Base-by-base conservation (phyloP, 35 echinoderm and acorn worm species). In the Stichopus chloronotus region DNA sequence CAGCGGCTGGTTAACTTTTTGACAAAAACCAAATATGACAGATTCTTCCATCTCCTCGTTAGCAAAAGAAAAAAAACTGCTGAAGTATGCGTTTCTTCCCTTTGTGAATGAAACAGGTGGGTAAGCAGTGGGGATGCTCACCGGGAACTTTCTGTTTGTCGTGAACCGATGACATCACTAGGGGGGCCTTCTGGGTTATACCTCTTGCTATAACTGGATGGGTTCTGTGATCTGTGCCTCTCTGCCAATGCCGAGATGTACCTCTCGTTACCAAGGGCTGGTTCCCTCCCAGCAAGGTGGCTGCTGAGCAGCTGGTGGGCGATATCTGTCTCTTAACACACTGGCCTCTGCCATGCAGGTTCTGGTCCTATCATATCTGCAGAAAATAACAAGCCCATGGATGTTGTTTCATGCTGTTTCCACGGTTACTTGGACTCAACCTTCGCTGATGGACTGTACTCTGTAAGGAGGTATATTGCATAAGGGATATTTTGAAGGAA, bases 81-180 rank as follows among this genome's bases (percentile, higher is more conserved):
- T 25, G 21, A 23, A 78, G 76, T 4, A 78, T 21, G 81, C 81
- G 57, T 84, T 52, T 84, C 58, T 85, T 85, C 22, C 69, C 5
- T 57, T 59, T 59, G 82, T 56, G 16, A 85, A 58, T 12, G 10
- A 85, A 85, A 58, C 82, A 85, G 82, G 56, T 85, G 82, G 82
- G 82, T n/a, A 58, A 85, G 82, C 56, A 85, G 14, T 58, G 55
- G 57, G 17, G 57, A 58, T 58, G 82, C 57, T 85, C 82, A 58
- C 82, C 57, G 9, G 10, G 55, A 11, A 85, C 17, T 56, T 58
- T 14, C 55, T 21, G 55, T 58, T 53, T 56, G 82, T 85, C 57
- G 19, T 59, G 56, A 85, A 12, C 82, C 58, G 82, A 85, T 85
- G 82, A 85, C 82, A 85, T 85, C 54, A 58, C 82, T 56, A 58